phyloP scores from a whole-genome alignment of 2,797 vertebrate species.

The Sus cebifrons region DNA sequence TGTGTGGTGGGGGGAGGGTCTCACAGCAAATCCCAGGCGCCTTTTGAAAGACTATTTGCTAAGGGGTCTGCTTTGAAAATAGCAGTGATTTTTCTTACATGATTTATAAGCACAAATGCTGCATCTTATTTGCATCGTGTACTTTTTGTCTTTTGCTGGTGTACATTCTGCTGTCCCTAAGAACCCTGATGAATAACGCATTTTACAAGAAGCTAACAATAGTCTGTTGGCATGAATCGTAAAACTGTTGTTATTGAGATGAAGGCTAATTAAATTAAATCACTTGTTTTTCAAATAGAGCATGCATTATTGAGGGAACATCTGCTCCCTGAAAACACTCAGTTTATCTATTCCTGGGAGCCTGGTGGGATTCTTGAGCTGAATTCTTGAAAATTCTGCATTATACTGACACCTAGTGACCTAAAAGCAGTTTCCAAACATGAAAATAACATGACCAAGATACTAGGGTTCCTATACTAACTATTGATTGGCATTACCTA shows the following conservation, averaged over 20 bases:
- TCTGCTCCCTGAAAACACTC: slow-evolving; percentile 58
- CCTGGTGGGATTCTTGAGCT: neutral
- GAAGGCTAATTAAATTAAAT: slow-evolving; percentile 81
- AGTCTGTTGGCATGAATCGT: slow-evolving; percentile 62
- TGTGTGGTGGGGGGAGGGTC: no score
- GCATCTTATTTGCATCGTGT: neutral
- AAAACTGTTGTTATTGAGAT: slow-evolving; percentile 70
- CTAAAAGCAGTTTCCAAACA: slow-evolving; percentile 37
- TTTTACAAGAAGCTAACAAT: slow-evolving; percentile 65
- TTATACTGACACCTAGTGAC: slow-evolving; percentile 89
- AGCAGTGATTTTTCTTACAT: neutral
- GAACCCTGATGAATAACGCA: slow-evolving; percentile 30
- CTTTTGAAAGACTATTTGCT: neutral
- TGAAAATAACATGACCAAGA: neutral
- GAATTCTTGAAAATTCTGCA: slow-evolving; percentile 62
- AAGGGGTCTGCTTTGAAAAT: slow-evolving; percentile 16
- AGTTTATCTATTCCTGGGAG: neutral
- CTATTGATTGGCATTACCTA: neutral
- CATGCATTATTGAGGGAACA: slow-evolving; percentile 73
- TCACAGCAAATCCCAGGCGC: neutral
- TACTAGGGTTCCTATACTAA: neutral
- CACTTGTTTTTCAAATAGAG: slow-evolving; percentile 82
- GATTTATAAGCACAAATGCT: neutral
- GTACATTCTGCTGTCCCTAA: neutral
- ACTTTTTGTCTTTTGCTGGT: neutral